These are phyloP conservation scores for Brachypalpus laphriformis DNA, from an alignment of 2,888 invertebrate genomes.

Conservation along the genomic window DNA sequence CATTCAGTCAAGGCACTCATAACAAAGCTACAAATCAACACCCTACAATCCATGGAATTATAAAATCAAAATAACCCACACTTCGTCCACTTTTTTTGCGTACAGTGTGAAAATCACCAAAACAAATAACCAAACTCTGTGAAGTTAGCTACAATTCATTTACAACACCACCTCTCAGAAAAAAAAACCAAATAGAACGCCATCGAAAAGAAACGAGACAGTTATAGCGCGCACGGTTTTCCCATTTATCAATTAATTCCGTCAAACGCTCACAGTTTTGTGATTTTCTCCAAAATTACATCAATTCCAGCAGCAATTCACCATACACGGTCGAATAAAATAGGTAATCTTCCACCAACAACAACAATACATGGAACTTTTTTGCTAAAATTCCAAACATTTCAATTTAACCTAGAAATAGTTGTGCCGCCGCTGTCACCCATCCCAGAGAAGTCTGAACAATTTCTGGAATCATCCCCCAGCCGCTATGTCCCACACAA, in stretches of 20 bases:
- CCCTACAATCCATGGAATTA: no score
- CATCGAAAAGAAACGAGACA: conserved; percentile 60
- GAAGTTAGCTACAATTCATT: conserved; percentile 40
- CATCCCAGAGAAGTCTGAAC: conserved; percentile 6
- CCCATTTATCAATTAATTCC: conserved; percentile 8
- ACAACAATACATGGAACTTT: background rate
- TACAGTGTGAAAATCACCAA: conserved; percentile 36
- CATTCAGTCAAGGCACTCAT: no score
- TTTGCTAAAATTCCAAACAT: background rate
- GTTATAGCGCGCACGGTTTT: conserved; percentile 51
- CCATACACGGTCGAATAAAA: background rate
- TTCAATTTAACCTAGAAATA: conserved; percentile 52
- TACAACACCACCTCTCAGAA: background rate
- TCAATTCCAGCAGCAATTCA: background rate
- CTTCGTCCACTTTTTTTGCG: background rate
- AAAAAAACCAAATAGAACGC: conserved; percentile 47
- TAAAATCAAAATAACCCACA: no score
- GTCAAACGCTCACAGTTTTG: background rate
- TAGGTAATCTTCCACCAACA: background rate
- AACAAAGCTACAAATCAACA: no score
- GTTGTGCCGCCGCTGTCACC: conserved; percentile 39
- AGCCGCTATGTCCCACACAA: conserved; percentile 93
- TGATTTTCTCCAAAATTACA: conserved; percentile 21
- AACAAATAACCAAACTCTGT: conserved; percentile 12
- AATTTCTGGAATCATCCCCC: background rate